Evolutionary conservation across 23 tunicate genomes (phyloP), one percentile per base, ranked within the genome.

Genomic region (Styela clava): DNA sequence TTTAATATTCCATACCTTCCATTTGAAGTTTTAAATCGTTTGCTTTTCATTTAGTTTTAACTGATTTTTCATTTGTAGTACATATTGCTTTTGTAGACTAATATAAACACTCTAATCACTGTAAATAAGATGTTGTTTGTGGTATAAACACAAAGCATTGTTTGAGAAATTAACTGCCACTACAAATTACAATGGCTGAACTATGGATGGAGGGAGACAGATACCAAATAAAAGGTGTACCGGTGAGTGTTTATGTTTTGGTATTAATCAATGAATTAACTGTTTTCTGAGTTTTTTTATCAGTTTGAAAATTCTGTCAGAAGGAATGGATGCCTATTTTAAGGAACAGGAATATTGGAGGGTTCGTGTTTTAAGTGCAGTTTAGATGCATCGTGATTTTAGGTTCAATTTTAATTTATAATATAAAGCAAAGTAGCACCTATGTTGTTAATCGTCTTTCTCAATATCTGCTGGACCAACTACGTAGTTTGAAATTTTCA

Each of bases 161-260:
- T 71, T 33, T 35, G 20, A 71, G 23, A 21, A 71, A 71, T 27
- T 32, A 71, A 71, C 77, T 71, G 77, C 77, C 77, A 71, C 24
- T 19, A 29, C 34, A 18, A 71, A 27, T 16, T 34, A 71, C 77
- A 69, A 91, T 91, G 97, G 97, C 97, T 31, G 82, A 86, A 65
- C 64, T 91, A 83, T 91, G 97, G 97, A 91, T 91, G 87, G 97
- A 91, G 70, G 87, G 82, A 27, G 97, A 91, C 64, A 83, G 97
- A 9, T 91, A 82, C 67, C 88, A 91, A 62, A 85, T 91, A 51
- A 91, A 86, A 85, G 97, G 97, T 20, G 97, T 91, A 1, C 97
- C 97, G 82, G 95, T 89, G 74, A 89, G 95, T 74, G 31, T 61
- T 68, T 63, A 31, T 67, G 16, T 29, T 18, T 18, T 1, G 30